Percentiles rank a stretch among this genome's conserved stretches.
phyloP scores from a whole-genome alignment of 1,140 invertebrate genomes.

The Scaptomyza pallida region DNA sequence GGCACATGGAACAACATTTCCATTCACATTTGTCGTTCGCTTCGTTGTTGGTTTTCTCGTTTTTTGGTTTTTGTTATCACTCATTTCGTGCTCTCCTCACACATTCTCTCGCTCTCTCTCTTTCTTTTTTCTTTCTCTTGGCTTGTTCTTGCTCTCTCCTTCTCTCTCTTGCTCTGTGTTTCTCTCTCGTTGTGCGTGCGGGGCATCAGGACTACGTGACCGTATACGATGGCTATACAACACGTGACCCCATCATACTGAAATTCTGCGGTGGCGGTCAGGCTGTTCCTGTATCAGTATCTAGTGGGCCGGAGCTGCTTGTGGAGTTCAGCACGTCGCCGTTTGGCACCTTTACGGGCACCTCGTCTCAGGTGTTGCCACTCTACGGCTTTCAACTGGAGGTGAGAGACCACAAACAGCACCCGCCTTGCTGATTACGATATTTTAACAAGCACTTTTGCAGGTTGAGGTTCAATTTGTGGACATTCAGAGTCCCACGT shows the following conservation, averaged over 20 bases:
- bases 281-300: constrained; percentile 91
- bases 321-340: constrained; percentile 96
- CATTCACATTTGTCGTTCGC: constrained; percentile 67
- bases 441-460: neutral
- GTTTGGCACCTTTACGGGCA: constrained; percentile 92
- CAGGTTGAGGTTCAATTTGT: constrained; percentile 91
- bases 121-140: constrained; percentile 27
- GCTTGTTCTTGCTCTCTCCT: constrained; percentile 14
- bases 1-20: constrained; percentile 45
- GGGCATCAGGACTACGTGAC: constrained; percentile 91
- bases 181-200: neutral
- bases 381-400: constrained; percentile 94
- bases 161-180: constrained; percentile 3
- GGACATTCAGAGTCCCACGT: constrained; percentile 90
- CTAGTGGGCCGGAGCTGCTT: constrained; percentile 92
- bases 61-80: constrained; percentile 44
- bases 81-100: constrained; percentile 77
- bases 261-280: constrained; percentile 95
- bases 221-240: constrained; percentile 95
- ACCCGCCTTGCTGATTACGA: too few relatives aligned
- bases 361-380: constrained; percentile 89
- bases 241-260: constrained; percentile 92
- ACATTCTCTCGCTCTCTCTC: constrained; percentile 56
- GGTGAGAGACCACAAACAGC: constrained; percentile 85
- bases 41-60: constrained; percentile 1